A percentile compares a stretch with the other conserved stretches of the same genome.
Conservation (phyloP, 2,888 invertebrate genomes). For the Plebejus melissa region DNA sequence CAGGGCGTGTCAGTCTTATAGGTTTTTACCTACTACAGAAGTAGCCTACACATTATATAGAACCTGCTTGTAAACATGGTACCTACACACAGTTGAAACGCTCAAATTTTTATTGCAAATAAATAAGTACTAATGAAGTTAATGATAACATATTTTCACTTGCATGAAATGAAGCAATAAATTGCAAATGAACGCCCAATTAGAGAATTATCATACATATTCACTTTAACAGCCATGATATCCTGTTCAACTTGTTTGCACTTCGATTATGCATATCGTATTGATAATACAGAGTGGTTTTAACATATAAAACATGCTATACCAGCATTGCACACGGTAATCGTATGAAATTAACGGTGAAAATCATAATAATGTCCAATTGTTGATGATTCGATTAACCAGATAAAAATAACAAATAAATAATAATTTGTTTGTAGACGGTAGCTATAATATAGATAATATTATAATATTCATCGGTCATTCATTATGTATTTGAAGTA, state of each 20-base stretch:
- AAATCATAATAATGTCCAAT: not conserved
- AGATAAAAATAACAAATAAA: not conserved
- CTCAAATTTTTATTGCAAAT: not conserved
- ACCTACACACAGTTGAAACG: not conserved
- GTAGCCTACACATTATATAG: not conserved
- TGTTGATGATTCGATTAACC: not conserved
- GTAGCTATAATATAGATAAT: not conserved
- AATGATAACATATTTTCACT: not conserved
- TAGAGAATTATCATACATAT: slow-evolving; percentile 7
- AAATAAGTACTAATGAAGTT: not conserved
- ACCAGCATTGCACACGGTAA: not conserved
- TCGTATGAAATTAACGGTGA: not conserved
- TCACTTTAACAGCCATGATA: not conserved
- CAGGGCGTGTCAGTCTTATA: no score
- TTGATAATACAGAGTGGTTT: slow-evolving; percentile 10
- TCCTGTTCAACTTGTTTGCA: slow-evolving; percentile 12
- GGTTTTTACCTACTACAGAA: no score
- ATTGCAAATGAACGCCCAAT: slow-evolving; percentile 4
- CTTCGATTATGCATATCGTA: slow-evolving; percentile 16
- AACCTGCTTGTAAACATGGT: not conserved
- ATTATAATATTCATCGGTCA: no score
- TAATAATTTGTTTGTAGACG: not conserved
- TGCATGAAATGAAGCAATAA: not conserved
- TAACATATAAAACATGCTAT: not conserved
- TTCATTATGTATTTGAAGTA: not conserved